Percentiles rank a stretch among this genome's conserved stretches.
Evolutionary conservation across 2,888 invertebrate species (phyloP).

Genomic region (Noctua pronuba): DNA sequence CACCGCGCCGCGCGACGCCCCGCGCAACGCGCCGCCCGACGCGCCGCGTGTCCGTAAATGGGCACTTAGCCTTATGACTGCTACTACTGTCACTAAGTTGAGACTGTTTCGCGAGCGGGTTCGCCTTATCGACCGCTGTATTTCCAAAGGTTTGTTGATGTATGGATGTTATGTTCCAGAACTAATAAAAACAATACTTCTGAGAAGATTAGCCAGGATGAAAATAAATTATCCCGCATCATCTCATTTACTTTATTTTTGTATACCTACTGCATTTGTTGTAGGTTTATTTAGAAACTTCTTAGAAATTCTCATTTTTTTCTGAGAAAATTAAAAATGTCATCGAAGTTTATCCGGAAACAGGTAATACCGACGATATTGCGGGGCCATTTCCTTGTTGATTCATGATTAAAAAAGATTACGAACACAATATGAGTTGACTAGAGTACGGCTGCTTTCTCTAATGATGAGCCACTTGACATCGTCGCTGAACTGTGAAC

Average conservation of each 20-base stretch:
- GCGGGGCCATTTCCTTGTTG: slow-evolving; percentile 14
- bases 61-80: background rate
- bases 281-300: background rate
- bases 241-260: background rate
- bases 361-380: background rate
- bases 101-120: background rate
- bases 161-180: background rate
- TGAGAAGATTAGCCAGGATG: background rate
- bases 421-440: slow-evolving; percentile 4
- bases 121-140: background rate
- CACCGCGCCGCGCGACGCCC: too few species aligned
- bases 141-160: background rate
- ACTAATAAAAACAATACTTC: background rate
- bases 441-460: background rate
- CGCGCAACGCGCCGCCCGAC: too few species aligned
- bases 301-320: background rate
- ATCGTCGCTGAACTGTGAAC: slow-evolving; percentile 9
- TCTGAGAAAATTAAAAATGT: background rate
- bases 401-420: slow-evolving; percentile 14
- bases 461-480: slow-evolving; percentile 12
- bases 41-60: too few species aligned
- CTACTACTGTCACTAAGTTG: background rate
- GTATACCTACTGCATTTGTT: background rate
- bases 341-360: slow-evolving; percentile 3
- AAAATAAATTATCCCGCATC: background rate